Evolutionary conservation across 2,113 vertebrate genomes (phyloP).

Genomic region (Tenrec ecaudatus): DNA sequence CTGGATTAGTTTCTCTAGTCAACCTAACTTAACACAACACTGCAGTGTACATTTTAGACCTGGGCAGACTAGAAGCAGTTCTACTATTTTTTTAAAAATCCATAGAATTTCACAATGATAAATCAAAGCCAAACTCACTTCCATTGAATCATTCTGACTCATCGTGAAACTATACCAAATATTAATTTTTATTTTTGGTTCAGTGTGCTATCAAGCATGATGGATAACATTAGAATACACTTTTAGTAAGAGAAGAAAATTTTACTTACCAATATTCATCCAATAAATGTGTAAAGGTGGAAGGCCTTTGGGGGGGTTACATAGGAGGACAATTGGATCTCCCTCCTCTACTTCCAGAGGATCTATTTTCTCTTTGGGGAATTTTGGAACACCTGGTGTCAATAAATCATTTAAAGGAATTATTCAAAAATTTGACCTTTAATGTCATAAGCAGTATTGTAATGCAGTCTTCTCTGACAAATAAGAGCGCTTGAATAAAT

Average conservation of each 20-base stretch:
- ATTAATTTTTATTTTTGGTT: background rate
- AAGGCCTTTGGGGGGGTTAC: conserved; percentile 94
- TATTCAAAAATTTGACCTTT: background rate
- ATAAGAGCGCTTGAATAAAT: background rate
- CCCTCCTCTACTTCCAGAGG: conserved; percentile 94
- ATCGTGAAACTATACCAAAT: background rate
- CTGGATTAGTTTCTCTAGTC: no score
- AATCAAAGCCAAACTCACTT: no score
- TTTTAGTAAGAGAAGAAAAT: rapidly evolving
- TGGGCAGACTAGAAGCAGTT: no score
- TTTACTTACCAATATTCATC: conserved; percentile 96
- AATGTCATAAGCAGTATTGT: background rate
- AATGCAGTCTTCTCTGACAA: background rate
- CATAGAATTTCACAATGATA: no score
- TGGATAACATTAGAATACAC: background rate
- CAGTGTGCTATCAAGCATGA: rapidly evolving
- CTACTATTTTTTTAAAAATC: background rate
- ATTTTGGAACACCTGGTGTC: conserved; percentile 93
- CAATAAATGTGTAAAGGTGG: conserved; percentile 96
- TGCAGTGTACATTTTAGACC: background rate
- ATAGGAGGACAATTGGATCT: conserved; percentile 91
- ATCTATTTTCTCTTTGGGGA: conserved; percentile 95
- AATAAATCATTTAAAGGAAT: conserved; percentile 46
- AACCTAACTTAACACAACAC: no score
- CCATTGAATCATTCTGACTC: background rate